Evolutionary conservation across 2,888 invertebrate species (phyloP), one percentile per base, ranked within the genome.

Genomic region (Pharmacophagus antenor): DNA sequence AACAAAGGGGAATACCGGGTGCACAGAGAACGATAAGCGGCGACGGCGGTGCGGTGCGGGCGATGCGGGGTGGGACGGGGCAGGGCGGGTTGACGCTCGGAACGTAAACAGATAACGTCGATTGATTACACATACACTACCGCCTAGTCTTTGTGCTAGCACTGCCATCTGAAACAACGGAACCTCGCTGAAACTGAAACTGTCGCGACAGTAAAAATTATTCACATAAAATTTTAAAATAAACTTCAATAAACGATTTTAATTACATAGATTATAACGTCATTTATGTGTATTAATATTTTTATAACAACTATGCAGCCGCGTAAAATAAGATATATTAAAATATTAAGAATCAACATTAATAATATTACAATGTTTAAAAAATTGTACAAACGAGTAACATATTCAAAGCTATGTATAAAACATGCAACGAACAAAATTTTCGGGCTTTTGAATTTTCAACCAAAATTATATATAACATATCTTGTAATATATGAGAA

Each of bases 61-160:
- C 82, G 61, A 48, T 49, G 67, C 63, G 52, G 57, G 41, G 64
- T 63, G 66, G 23, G 62, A 67, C 63, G 65, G 66, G 68, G 70
- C 67, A 56, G 68, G 60, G 66, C 79, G 71, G 84, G 82, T 84
- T 84, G 77, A 73, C 75, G 84, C 76, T 76, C 83, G 68, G 68
- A 71, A 71, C 75, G 77, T 80, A 79, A 81, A 83, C 80, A 84
- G 86, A 86, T 86, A 85, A 82, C 78, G 79, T 70, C 73, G 73
- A 81, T 79, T 84, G 82, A 84, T 84, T 82, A 75, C 76, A 74
- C 71, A 73, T 62, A 71, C 77, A 74, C 74, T 77, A 72, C 73
- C 82, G 73, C 73, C 82, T 80, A 77, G 77, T 75, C 73, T 72
- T 65, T 65, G 67, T 65, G 58, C 65, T 62, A 63, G 56, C 63